A percentile compares a stretch with the other conserved stretches of the same genome.
Conservation (phyloP, 2,888 invertebrate genomes). For the Melitaea athalia region DNA sequence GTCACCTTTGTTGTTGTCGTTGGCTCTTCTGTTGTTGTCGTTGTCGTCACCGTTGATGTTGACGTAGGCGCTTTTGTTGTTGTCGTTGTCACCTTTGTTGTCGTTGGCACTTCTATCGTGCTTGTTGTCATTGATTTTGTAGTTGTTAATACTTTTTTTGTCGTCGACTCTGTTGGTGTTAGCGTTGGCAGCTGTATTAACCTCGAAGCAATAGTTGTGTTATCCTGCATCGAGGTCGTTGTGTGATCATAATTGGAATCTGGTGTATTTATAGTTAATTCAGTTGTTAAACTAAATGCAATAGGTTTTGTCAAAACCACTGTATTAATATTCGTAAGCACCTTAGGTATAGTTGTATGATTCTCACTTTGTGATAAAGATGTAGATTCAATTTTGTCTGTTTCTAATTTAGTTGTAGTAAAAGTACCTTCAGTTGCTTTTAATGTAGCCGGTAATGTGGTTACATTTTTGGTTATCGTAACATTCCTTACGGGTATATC, state of each 20-base stretch:
- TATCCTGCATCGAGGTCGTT: not conserved
- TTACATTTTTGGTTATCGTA: not conserved
- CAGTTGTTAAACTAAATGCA: not conserved
- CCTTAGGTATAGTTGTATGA: not conserved
- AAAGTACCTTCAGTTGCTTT: not conserved
- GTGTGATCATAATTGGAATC: not conserved
- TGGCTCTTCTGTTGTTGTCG: slow-evolving; percentile 13
- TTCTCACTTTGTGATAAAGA: not conserved
- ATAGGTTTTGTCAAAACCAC: not conserved
- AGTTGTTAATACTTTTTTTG: slow-evolving; percentile 17
- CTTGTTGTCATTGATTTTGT: not conserved
- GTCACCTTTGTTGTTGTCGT: not conserved
- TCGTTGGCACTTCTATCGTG: slow-evolving; percentile 18
- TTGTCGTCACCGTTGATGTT: no score
- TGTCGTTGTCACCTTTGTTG: slow-evolving; percentile 16
- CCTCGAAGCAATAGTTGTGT: not conserved
- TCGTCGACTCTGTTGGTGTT: slow-evolving; percentile 8
- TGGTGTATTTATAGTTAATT: not conserved
- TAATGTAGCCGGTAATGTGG: not conserved
- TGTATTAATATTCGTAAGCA: not conserved
- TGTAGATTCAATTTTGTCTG: not conserved
- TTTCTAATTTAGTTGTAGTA: not conserved
- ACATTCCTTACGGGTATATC: not conserved
- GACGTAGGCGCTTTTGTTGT: slow-evolving; percentile 20
- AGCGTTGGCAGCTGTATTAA: not conserved